Percentiles rank a stretch among this genome's conserved stretches.
Evolutionary conservation across 2,888 invertebrate species (phyloP).

Genomic region (Oligia fasciuncula): DNA sequence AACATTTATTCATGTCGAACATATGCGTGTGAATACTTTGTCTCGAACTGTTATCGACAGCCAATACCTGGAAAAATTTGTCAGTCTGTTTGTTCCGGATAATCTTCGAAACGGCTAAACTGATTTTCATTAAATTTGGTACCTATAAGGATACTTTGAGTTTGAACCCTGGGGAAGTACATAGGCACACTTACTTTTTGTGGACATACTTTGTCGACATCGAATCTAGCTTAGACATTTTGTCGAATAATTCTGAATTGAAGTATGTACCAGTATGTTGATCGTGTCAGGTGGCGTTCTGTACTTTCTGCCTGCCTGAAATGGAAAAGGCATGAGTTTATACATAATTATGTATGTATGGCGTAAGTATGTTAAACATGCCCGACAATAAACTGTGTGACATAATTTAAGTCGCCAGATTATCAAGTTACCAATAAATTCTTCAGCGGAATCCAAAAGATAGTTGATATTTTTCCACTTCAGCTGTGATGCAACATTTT

Average conservation of each 20-base stretch:
- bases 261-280: not conserved
- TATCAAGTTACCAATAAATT: not conserved
- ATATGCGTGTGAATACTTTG: conserved; percentile 48
- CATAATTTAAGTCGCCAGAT: not conserved
- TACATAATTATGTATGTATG: not conserved
- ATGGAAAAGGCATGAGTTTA: not conserved
- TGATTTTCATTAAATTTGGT: not conserved
- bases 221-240: not conserved
- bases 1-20: conserved; percentile 59
- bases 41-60: conserved; percentile 25
- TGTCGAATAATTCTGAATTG: not conserved
- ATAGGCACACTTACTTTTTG: not conserved
- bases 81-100: not conserved
- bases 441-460: not conserved
- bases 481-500: not conserved
- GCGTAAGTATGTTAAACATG: not conserved
- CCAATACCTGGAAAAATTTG: conserved; percentile 15
- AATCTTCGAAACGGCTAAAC: not conserved
- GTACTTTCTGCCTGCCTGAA: too few species aligned
- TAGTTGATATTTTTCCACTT: not conserved
- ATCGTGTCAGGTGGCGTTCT: not conserved
- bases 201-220: not conserved
- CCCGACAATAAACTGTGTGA: not conserved
- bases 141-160: not conserved
- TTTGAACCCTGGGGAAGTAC: not conserved